These are phyloP conservation scores for Stercorarius parasiticus DNA, from an alignment of 2,113 vertebrate genomes.

Conservation along the genomic window DNA sequence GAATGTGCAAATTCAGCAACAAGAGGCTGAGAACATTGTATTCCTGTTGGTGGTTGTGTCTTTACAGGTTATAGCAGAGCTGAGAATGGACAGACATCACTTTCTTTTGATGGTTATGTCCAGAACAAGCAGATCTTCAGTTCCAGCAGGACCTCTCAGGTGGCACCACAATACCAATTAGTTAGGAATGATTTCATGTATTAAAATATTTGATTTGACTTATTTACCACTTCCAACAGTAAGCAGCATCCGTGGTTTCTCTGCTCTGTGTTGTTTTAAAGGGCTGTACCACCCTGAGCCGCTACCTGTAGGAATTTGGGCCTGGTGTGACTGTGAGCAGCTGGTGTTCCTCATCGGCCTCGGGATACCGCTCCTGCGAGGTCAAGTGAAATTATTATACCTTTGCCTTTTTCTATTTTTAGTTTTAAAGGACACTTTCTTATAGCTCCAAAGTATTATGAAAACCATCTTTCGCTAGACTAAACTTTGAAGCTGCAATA, in stretches of 20 bases:
- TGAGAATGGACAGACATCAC: background rate
- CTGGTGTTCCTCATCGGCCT: background rate
- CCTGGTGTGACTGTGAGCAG: background rate
- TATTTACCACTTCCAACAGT: background rate
- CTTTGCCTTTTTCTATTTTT: background rate
- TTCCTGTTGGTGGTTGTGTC: background rate
- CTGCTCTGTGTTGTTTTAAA: background rate
- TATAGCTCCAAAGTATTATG: background rate
- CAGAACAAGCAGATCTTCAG: background rate
- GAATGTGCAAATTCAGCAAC: background rate
- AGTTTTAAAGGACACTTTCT: background rate
- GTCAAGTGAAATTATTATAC: background rate
- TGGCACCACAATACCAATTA: background rate
- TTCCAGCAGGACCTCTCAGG: background rate
- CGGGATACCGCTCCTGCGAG: background rate
- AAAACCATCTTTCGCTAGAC: background rate
- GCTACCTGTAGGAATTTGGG: background rate
- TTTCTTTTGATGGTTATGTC: background rate
- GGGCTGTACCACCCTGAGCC: background rate
- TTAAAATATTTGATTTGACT: background rate
- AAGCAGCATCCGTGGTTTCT: accelerated
- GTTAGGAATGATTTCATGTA: background rate
- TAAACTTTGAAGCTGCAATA: background rate
- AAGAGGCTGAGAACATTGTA: background rate
- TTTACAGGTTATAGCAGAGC: background rate